Evolutionary conservation across 53 echinoderm and acorn worm species (phyloP).

Genomic region (Henricia sp.): DNA sequence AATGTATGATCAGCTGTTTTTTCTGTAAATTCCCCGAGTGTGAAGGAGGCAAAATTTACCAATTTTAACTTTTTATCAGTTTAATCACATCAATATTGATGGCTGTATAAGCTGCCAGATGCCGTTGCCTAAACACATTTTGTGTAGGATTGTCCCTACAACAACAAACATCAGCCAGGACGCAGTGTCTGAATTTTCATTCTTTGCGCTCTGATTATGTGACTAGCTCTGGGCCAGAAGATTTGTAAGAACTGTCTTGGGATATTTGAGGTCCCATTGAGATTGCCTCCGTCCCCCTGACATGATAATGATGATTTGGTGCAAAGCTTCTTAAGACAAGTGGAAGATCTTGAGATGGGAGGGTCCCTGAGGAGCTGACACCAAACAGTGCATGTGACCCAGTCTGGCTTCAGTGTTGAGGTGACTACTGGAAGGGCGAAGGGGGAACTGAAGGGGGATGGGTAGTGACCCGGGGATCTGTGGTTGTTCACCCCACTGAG

Average conservation of each 20-base stretch:
- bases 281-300: not conserved
- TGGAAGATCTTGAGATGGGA: conserved; percentile 31
- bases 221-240: conserved; percentile 39
- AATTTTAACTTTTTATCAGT: conserved; percentile 42
- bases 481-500: conserved; percentile 56
- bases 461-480: too few species aligned
- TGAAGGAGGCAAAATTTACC: conserved; percentile 4
- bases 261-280: conserved; percentile 8
- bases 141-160: conserved; percentile 55
- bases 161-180: conserved; percentile 46
- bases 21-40: not conserved
- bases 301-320: conserved; percentile 58
- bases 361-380: conserved; percentile 22
- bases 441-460: not conserved
- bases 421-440: not conserved
- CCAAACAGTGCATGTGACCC: conserved; percentile 55
- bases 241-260: conserved; percentile 27
- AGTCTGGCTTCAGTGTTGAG: conserved; percentile 31
- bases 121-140: conserved; percentile 55
- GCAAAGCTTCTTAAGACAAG: conserved; percentile 60
- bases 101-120: conserved; percentile 45
- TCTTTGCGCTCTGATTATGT: conserved; percentile 34
- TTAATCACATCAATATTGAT: conserved; percentile 42
- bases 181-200: not conserved
- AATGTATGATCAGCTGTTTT: conserved; percentile 30